These are phyloP conservation scores for Caenorhabditis imperialis DNA, from an alignment of 2,888 invertebrate species.

Conservation along the genomic window DNA sequence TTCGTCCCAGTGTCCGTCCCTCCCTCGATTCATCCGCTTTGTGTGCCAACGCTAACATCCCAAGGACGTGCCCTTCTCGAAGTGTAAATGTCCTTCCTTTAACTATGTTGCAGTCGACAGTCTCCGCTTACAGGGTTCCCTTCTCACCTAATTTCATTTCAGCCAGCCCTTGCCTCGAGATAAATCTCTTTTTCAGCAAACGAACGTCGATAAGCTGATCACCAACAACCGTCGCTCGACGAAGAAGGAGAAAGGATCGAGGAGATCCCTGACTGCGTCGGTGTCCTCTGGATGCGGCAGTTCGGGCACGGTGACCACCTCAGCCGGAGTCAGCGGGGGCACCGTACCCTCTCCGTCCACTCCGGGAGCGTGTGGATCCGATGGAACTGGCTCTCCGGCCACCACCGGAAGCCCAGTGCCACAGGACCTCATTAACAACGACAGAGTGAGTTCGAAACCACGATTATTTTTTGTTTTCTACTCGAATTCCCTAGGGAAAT, in stretches of 20 bases:
- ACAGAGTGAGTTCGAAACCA: constrained; percentile 22
- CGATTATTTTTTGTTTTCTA: background rate
- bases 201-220: constrained; percentile 76
- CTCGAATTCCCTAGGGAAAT: background rate
- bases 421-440: constrained; percentile 50
- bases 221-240: constrained; percentile 69
- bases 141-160: background rate
- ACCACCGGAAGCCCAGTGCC: constrained; percentile 45
- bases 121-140: constrained; percentile 11
- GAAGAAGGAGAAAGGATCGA: constrained; percentile 70
- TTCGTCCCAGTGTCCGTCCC: constrained; percentile 4
- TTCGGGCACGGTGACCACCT: constrained; percentile 34
- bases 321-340: constrained; percentile 28
- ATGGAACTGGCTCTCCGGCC: constrained; percentile 48
- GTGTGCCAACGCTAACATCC: constrained; percentile 28
- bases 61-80: background rate
- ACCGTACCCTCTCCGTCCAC: constrained; percentile 24
- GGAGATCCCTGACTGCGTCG: constrained; percentile 50
- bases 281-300: constrained; percentile 49
- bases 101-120: constrained; percentile 30
- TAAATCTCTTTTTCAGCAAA: constrained; percentile 67
- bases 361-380: constrained; percentile 32
- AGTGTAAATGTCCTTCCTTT: constrained; percentile 18
- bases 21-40: constrained; percentile 22
- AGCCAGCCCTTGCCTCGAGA: background rate